Evolutionary conservation across 2,797 vertebrate species (phyloP).

Genomic region (Limnodromus scolopaceus): DNA sequence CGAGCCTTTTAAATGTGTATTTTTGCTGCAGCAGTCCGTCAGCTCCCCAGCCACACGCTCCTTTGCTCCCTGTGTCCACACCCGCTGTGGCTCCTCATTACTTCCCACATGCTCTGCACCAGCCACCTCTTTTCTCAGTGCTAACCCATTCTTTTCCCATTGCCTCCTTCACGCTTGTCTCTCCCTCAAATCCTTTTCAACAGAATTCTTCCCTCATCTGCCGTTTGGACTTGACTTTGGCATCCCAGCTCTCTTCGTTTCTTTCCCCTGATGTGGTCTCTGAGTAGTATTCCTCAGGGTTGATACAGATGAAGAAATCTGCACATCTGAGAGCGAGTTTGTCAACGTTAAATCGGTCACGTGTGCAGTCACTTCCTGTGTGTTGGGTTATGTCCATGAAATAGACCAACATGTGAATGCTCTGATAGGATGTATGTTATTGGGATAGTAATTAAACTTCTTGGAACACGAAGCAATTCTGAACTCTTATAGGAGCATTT

Average conservation of each 20-base stretch:
- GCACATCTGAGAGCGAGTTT: neutral
- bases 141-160: neutral
- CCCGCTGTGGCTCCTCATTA: neutral
- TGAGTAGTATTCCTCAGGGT: neutral
- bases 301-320: neutral
- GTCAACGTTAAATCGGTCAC: neutral
- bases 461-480: neutral
- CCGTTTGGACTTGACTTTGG: neutral
- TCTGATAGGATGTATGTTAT: neutral
- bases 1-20: neutral
- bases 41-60: neutral
- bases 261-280: neutral
- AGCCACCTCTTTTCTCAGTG: neutral
- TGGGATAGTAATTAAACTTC: neutral
- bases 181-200: neutral
- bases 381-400: neutral
- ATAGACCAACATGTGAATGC: neutral
- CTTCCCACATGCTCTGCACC: neutral
- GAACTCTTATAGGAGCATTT: neutral
- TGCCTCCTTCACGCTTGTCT: neutral
- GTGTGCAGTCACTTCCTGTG: neutral
- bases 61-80: neutral
- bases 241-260: neutral
- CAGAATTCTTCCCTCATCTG: neutral
- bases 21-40: fast-evolving